A percentile compares a stretch with the other conserved stretches of the same genome.
These are phyloP conservation scores for Drosophila peninsularis DNA, from an alignment of 2,888 invertebrate species.

Conservation along the genomic window DNA sequence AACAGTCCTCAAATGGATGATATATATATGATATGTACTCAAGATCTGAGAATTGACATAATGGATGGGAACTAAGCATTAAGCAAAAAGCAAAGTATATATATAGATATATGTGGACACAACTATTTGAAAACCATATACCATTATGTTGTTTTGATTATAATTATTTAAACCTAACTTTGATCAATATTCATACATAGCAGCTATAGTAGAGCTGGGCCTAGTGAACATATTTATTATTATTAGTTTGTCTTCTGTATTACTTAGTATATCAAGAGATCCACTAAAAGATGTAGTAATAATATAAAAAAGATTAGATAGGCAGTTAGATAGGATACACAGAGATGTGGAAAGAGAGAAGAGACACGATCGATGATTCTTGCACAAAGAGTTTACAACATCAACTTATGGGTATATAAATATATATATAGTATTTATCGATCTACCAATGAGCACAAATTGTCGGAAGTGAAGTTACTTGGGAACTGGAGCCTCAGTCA, in stretches of 20 bases:
- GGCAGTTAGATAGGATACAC: constrained; percentile 7
- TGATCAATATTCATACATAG: constrained; percentile 9
- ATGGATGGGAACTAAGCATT: constrained; percentile 8
- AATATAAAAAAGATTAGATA: constrained; percentile 10
- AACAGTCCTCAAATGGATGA: constrained; percentile 12
- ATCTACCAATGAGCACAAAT: constrained; percentile 24
- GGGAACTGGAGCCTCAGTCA: constrained; percentile 19
- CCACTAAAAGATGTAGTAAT: constrained; percentile 2
- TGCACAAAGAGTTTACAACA: constrained; percentile 42
- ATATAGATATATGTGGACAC: not conserved
- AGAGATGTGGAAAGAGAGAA: constrained; percentile 9
- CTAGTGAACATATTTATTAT: not conserved
- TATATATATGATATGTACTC: constrained; percentile 4
- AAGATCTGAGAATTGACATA: not conserved
- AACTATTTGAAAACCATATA: constrained; percentile 8
- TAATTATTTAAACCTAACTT: constrained; percentile 3
- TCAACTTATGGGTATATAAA: constrained; percentile 27
- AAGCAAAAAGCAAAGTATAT: constrained; percentile 11
- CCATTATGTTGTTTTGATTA: not conserved
- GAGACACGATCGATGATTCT: constrained; percentile 17
- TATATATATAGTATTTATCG: not conserved
- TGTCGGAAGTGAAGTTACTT: constrained; percentile 16
- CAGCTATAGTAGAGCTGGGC: constrained; percentile 5
- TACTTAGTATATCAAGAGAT: not conserved
- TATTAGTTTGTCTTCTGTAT: constrained; percentile 3